Base-by-base conservation (phyloP, 2,797 vertebrate genomes). In the Eupleurogrammus muticus region DNA sequence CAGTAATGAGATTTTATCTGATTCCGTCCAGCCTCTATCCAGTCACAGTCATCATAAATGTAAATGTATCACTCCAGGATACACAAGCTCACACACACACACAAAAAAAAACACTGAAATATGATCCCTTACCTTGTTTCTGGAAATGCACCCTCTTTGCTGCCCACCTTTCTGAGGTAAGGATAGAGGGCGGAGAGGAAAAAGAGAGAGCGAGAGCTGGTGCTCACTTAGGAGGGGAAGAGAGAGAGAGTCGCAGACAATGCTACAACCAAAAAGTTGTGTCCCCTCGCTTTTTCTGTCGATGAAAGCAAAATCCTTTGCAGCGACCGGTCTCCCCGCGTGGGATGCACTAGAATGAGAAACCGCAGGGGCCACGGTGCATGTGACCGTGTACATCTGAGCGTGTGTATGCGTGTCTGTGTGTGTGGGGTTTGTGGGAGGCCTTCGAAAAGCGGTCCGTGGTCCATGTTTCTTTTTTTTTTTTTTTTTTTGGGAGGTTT, bases 281-380 rank as follows among this genome's bases (percentile, higher is more conserved):
- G 82, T 87, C 79, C 87, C 79, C 81, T 81, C 28, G 28, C 65
- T 59, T 89, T 93, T 94, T 94, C 85, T 94, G 93, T 92, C 0
- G 90, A 95, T 89, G 87, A 78, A 90, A 90, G 93, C 94, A 93
- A 86, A 94, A 93, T 90, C 87, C 70, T 90, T 93, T 91, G 70
- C 66, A 69, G 81, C 79, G 54, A 52, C 77, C 61, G 20, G 68
- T 76, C 61, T 76, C 78, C 69, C 74, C 72, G 73, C 80, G 85
- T 88, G 81, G 73, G 81, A 75, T 73, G 77, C 63, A 83, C 77
- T 82, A 90, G 79, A 90, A 91, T 89, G 82, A 87, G 70, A 79
- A 71, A 20, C 62, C 3, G 61, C 55, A 77, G 82, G 78, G 85
- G 79, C 80, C 70, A 58, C 66, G 35, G 67, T 80, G 56, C 77